Percentiles rank a stretch among this genome's conserved stretches.
Evolutionary conservation across 1,140 invertebrate genomes (phyloP).

Genomic region (Neodiprion pinetum): DNA sequence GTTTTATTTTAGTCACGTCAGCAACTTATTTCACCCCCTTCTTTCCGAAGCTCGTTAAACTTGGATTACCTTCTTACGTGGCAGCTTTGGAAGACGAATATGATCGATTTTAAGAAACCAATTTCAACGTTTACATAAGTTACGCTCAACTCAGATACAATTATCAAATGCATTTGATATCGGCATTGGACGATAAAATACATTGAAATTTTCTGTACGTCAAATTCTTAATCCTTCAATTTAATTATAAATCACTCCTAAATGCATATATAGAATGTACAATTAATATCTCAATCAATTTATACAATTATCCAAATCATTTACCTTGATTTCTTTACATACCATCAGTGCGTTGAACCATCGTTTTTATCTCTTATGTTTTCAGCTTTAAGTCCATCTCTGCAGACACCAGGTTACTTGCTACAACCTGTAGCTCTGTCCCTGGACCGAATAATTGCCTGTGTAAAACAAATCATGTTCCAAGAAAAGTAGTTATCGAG

Average conservation of each 20-base stretch:
- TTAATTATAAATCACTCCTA: conserved; percentile 1
- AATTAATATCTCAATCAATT: background rate
- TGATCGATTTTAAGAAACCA: background rate
- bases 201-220: background rate
- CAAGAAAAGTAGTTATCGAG: no score
- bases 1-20: background rate
- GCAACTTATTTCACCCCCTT: background rate
- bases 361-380: no score
- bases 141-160: conserved; percentile 22
- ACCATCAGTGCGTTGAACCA: no score
- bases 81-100: background rate
- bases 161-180: conserved; percentile 19
- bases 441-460: no score
- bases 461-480: no score
- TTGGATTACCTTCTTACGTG: background rate
- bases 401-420: no score
- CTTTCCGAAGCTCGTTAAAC: background rate
- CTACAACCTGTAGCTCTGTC: no score
- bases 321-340: background rate
- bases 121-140: conserved; percentile 19
- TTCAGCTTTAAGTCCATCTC: no score
- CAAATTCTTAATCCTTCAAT: background rate
- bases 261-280: background rate
- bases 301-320: background rate
- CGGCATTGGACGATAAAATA: conserved; percentile 21